Evolutionary conservation across 1,140 invertebrate species (phyloP).

Genomic region (Panagrolaimus sp.): DNA sequence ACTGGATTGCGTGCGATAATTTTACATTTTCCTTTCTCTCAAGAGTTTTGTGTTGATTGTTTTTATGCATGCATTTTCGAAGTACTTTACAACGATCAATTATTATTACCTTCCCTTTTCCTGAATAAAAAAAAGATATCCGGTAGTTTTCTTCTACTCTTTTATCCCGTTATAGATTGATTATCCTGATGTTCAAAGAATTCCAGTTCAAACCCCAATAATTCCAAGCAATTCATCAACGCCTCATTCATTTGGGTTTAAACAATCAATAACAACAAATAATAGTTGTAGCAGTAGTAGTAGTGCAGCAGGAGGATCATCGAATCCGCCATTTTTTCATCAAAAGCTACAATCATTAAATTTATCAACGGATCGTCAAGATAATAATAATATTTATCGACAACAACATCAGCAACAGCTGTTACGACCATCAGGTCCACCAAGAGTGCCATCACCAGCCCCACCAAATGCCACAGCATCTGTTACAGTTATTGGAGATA

Average conservation of each 20-base stretch:
- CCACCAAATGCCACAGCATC: conserved; percentile 23
- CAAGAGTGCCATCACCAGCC: conserved; percentile 33
- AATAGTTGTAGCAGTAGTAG: conserved; percentile 13
- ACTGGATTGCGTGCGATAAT: too few species aligned
- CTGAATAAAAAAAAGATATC: too few species aligned
- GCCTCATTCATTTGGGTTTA: background rate
- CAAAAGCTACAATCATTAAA: background rate
- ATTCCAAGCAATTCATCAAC: conserved; percentile 18
- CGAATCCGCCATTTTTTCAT: conserved; percentile 15
- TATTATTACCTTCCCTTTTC: too few species aligned
- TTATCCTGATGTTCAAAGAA: conserved; percentile 46
- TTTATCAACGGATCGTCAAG: conserved; percentile 1
- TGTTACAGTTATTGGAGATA: conserved; percentile 17
- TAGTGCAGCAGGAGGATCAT: too few species aligned
- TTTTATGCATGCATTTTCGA: too few species aligned
- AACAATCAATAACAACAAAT: conserved; percentile 18
- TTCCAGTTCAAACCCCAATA: conserved; percentile 43
- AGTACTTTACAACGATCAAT: too few species aligned
- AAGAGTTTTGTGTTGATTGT: too few species aligned
- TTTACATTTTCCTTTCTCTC: too few species aligned
- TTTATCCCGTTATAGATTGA: conserved; percentile 38
- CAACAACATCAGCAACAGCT: background rate
- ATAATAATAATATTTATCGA: background rate
- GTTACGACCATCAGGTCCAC: background rate
- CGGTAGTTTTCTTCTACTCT: background rate